Evolutionary conservation across 2,113 vertebrate species (phyloP).

Genomic region (Acanthochromis polyacanthus): DNA sequence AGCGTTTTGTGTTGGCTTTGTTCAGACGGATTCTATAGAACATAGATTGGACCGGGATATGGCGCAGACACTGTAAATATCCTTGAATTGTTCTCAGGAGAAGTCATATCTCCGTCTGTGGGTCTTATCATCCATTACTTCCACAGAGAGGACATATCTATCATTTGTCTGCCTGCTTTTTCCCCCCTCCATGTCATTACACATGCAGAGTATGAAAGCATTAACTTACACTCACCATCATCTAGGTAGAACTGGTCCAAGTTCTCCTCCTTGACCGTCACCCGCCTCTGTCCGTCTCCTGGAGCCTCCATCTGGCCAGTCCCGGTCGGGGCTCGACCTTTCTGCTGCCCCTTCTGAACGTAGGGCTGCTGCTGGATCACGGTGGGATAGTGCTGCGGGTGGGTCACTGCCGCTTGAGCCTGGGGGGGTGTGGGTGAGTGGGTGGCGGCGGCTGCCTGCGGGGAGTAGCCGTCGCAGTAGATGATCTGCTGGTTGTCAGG

Average conservation of each 20-base stretch:
- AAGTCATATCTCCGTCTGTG: slow-evolving; percentile 11
- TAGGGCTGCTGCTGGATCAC: slow-evolving; percentile 95
- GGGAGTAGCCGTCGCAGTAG: slow-evolving; percentile 91
- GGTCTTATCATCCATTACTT: slow-evolving; percentile 41
- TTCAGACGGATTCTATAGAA: slow-evolving; percentile 37
- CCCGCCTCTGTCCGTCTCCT: slow-evolving; percentile 80
- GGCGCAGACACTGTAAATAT: slow-evolving; percentile 70
- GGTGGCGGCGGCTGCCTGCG: slow-evolving; percentile 55
- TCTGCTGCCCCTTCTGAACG: slow-evolving; percentile 71
- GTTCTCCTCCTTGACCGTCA: slow-evolving; percentile 97
- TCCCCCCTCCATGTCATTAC: not conserved
- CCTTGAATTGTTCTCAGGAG: slow-evolving; percentile 76
- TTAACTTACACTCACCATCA: slow-evolving; percentile 90
- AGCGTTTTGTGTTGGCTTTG: slow-evolving; percentile 45
- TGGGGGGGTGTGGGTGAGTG: slow-evolving; percentile 77
- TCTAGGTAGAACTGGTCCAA: slow-evolving; percentile 98
- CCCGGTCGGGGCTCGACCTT: slow-evolving; percentile 65
- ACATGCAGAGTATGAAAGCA: slow-evolving; percentile 51
- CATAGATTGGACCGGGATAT: slow-evolving; percentile 13
- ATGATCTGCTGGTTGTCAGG: slow-evolving; percentile 91
- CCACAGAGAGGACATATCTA: slow-evolving; percentile 27
- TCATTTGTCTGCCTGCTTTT: slow-evolving; percentile 7
- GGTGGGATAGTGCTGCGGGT: slow-evolving; percentile 88
- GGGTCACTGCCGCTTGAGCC: slow-evolving; percentile 49
- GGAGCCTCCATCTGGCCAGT: slow-evolving; percentile 78